A percentile compares a stretch with the other conserved stretches of the same genome.
phyloP scores from a whole-genome alignment of 1,140 invertebrate species.

The Plodia interpunctella region DNA sequence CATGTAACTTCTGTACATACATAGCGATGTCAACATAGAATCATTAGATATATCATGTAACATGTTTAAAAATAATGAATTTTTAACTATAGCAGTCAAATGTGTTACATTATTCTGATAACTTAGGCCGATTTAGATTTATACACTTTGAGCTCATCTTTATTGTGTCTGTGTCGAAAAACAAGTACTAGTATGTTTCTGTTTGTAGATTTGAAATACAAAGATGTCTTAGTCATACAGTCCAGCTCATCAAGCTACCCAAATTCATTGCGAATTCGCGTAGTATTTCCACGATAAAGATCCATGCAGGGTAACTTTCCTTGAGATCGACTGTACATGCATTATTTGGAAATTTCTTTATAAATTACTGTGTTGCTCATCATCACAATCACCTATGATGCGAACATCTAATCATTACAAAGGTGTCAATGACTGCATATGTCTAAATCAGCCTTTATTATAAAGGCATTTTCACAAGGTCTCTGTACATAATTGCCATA shows the following conservation, averaged over 20 bases:
- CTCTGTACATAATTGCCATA: slow-evolving; percentile 26
- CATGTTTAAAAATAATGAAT: background rate
- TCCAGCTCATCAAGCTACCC: too few relatives aligned
- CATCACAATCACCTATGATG: too few relatives aligned
- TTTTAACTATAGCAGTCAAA: background rate
- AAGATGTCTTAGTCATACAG: too few relatives aligned
- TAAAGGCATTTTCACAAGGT: background rate
- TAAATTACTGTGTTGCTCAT: too few relatives aligned
- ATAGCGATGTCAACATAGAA: background rate
- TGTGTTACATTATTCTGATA: background rate
- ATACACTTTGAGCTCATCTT: background rate
- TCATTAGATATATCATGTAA: background rate
- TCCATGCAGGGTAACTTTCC: too few relatives aligned
- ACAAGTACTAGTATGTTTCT: too few relatives aligned
- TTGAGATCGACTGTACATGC: too few relatives aligned
- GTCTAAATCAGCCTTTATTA: background rate
- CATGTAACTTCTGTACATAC: slow-evolving; percentile 4
- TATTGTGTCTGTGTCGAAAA: background rate
- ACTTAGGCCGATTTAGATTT: background rate
- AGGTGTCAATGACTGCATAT: background rate
- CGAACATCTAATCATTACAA: too few relatives aligned
- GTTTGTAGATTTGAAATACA: too few relatives aligned
- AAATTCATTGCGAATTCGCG: too few relatives aligned
- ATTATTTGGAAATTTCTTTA: too few relatives aligned
- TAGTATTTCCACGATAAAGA: too few relatives aligned